Percentiles rank a stretch among this genome's conserved stretches.
Conservation (phyloP, 2,113 vertebrate genomes). For the Speoplatyrhinus poulsoni region DNA sequence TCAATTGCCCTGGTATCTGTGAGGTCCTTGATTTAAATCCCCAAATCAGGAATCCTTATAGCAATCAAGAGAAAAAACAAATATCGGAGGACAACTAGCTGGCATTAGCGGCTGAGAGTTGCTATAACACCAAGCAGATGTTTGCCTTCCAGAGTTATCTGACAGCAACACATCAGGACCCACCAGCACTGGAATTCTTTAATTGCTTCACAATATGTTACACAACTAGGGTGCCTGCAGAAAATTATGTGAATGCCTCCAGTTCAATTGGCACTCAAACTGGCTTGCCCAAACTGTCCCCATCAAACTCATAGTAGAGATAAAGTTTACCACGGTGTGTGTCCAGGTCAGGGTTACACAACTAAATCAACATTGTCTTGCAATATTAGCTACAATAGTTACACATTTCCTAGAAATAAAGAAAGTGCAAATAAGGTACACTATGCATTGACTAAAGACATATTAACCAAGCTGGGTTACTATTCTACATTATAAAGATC, state of each 20-base stretch:
- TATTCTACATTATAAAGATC: too few relatives aligned
- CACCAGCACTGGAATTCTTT: not conserved
- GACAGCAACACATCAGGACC: not conserved
- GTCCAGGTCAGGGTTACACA: too few relatives aligned
- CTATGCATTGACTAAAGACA: slow-evolving; percentile 3
- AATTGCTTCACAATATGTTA: not conserved
- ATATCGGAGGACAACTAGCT: not conserved
- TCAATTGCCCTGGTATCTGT: too few relatives aligned
- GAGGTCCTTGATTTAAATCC: too few relatives aligned
- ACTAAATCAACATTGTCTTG: too few relatives aligned
- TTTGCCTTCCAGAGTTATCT: not conserved
- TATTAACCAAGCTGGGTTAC: not conserved
- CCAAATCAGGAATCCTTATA: not conserved
- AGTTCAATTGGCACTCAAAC: too few relatives aligned
- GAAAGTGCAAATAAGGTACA: too few relatives aligned
- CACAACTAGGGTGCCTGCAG: not conserved
- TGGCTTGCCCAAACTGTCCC: too few relatives aligned
- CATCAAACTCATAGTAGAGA: too few relatives aligned
- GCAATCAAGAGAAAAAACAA: slow-evolving; percentile 10
- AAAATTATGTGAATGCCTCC: not conserved
- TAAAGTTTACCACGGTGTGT: too few relatives aligned
- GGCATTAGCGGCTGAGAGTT: not conserved
- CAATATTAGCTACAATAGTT: too few relatives aligned
- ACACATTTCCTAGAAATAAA: too few relatives aligned
- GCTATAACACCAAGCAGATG: not conserved